phyloP scores from a whole-genome alignment of 2,797 vertebrate species.

The Pantherophis alleghaniensis region DNA sequence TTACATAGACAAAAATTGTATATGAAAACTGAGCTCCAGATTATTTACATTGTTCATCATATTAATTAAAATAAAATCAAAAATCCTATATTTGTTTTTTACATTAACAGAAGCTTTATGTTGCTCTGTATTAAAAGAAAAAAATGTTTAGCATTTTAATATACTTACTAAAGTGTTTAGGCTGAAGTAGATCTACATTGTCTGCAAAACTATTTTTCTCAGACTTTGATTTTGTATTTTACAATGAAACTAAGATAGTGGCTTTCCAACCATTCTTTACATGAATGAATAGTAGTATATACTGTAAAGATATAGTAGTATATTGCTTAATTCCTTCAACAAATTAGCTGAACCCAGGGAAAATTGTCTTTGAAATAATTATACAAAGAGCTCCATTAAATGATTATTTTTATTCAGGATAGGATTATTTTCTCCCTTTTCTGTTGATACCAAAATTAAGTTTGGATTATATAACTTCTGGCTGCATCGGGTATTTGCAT shows the following conservation, averaged over 20 bases:
- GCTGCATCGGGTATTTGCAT: neutral
- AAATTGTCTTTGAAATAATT: neutral
- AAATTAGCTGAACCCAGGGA: neutral
- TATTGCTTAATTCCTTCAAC: slow-evolving; percentile 3
- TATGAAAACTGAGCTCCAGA: neutral
- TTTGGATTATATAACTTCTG: neutral
- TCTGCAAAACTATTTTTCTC: neutral
- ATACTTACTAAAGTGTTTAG: neutral
- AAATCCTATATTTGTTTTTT: neutral
- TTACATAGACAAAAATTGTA: neutral
- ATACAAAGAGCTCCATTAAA: neutral
- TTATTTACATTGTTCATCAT: neutral
- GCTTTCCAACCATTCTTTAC: neutral
- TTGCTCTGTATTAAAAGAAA: neutral
- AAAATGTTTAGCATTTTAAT: neutral
- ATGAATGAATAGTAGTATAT: slow-evolving; percentile 1
- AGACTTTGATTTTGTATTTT: neutral
- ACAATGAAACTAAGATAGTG: neutral
- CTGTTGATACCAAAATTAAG: neutral
- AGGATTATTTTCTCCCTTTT: neutral
- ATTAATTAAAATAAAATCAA: neutral
- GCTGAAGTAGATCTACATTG: neutral
- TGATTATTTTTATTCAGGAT: neutral
- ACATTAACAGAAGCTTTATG: neutral
- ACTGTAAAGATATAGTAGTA: neutral